Evolutionary conservation across 2,888 invertebrate genomes (phyloP).

Genomic region (Hemithea aestivaria): DNA sequence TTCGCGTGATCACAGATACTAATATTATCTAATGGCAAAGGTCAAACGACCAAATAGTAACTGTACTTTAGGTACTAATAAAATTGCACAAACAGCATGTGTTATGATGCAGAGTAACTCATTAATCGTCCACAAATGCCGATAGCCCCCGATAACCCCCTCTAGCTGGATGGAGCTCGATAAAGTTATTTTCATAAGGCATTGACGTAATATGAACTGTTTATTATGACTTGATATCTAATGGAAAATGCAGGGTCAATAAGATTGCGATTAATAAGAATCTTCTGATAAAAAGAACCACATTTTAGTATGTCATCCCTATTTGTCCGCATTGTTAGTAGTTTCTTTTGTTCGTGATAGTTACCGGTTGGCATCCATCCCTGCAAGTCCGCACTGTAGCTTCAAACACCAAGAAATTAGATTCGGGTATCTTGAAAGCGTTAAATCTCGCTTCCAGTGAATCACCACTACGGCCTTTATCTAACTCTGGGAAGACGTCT

Average conservation of each 20-base stretch:
- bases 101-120: constrained; percentile 24
- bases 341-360: too few relatives aligned
- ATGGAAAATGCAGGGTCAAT: constrained; percentile 15
- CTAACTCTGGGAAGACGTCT: constrained; percentile 94
- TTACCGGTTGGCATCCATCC: constrained; percentile 91
- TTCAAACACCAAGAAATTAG: constrained; percentile 95
- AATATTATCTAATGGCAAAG: constrained; percentile 13
- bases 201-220: constrained; percentile 48
- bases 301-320: background rate
- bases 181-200: constrained; percentile 37
- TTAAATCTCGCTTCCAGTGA: constrained; percentile 94
- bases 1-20: constrained; percentile 25
- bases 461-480: constrained; percentile 90
- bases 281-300: constrained; percentile 6
- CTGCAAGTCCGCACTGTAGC: constrained; percentile 93
- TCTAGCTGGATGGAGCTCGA: constrained; percentile 34
- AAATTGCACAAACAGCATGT: constrained; percentile 38
- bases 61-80: constrained; percentile 12
- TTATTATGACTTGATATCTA: constrained; percentile 22
- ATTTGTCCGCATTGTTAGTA: too few relatives aligned
- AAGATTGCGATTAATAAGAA: constrained; percentile 7
- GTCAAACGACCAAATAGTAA: constrained; percentile 9
- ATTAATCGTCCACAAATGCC: constrained; percentile 10
- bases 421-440: constrained; percentile 96
- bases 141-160: constrained; percentile 41